phyloP scores from a whole-genome alignment of 1,140 invertebrate species.

The Stenopsyche tienmushanensis region DNA sequence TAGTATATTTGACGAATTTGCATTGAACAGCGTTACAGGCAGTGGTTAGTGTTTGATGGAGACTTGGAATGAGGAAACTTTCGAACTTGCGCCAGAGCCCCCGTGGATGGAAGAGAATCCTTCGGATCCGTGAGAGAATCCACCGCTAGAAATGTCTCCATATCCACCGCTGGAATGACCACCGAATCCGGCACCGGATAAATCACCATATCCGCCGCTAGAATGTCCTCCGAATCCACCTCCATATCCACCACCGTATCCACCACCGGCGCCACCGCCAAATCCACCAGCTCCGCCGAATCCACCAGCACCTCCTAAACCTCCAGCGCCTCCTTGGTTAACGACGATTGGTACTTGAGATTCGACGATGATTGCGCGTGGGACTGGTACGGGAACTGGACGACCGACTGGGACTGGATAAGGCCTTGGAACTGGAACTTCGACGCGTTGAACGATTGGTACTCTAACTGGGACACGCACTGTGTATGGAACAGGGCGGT shows the following conservation, averaged over 20 bases:
- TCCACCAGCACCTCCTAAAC: constrained; percentile 1
- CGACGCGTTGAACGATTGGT: no score
- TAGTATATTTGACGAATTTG: neutral
- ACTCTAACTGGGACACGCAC: no score
- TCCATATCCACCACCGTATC: constrained; percentile 34
- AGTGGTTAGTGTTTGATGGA: neutral
- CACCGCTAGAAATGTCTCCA: constrained; percentile 10
- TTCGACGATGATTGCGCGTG: no score
- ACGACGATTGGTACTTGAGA: no score
- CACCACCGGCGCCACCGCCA: constrained; percentile 32
- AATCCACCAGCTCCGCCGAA: constrained; percentile 14
- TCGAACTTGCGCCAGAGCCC: neutral
- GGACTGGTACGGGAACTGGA: no score
- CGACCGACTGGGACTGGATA: no score
- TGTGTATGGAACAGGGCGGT: no score
- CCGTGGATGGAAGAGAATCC: no score
- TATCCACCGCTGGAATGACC: constrained; percentile 23
- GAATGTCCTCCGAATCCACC: neutral
- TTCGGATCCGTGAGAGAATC: constrained; percentile 1
- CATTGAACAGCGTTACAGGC: neutral
- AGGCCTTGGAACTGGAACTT: no score
- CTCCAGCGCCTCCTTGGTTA: constrained; percentile 21
- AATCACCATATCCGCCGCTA: neutral
- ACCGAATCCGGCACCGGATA: constrained; percentile 9
- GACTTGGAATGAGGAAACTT: constrained; percentile 1